Conservation (phyloP, 2,113 vertebrate species). For the Poeciliopsis retropinna region DNA sequence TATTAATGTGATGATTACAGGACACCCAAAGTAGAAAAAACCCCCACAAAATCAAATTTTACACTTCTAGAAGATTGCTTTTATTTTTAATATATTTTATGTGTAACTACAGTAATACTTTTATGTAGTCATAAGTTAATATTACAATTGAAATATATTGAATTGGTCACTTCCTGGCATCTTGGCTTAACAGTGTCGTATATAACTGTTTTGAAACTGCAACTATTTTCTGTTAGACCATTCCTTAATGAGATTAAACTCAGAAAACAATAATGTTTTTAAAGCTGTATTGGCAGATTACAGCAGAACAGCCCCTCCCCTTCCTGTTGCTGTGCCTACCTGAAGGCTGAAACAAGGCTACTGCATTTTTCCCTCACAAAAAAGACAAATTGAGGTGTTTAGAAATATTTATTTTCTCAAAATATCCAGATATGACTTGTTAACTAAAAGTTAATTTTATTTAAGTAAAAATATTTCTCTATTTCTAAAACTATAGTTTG, state of each 20-base stretch:
- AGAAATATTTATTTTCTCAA: background rate
- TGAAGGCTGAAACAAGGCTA: background rate
- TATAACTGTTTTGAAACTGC: too few species aligned
- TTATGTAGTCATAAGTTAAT: background rate
- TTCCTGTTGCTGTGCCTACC: too few species aligned
- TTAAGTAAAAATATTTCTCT: too few species aligned
- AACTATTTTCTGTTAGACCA: too few species aligned
- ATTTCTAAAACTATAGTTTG: background rate
- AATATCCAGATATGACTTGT: background rate
- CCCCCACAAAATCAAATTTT: background rate
- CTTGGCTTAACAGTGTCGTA: too few species aligned
- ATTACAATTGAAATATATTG: background rate
- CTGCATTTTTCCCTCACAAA: background rate
- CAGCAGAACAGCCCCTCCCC: too few species aligned
- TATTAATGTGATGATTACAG: constrained; percentile 52
- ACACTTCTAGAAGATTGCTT: background rate
- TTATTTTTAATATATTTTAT: background rate
- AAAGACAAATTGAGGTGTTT: background rate
- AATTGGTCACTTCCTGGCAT: background rate
- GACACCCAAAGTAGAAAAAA: background rate
- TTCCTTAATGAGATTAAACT: too few species aligned
- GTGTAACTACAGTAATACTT: background rate
- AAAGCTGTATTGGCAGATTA: too few species aligned
- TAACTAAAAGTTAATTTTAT: too few species aligned
- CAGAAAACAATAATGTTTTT: too few species aligned